Percentiles rank a stretch among this genome's conserved stretches.
These are phyloP conservation scores for Montipora capitata DNA, from an alignment of 92 coral and sea anemone genomes.

Conservation along the genomic window DNA sequence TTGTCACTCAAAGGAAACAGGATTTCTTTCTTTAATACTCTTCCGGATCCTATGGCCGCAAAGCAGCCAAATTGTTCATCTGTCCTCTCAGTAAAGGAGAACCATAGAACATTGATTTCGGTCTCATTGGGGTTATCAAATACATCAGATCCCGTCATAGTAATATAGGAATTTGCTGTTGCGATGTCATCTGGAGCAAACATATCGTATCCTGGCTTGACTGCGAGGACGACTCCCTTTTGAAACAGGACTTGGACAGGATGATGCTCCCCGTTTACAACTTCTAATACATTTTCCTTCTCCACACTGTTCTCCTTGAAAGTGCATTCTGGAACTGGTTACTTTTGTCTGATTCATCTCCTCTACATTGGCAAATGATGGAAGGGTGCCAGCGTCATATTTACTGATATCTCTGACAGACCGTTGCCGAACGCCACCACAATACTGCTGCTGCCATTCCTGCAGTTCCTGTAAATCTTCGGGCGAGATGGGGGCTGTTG, in stretches of 20 bases:
- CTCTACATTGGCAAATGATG: slow-evolving; percentile 8
- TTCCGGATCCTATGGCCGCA: no score
- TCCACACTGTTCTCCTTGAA: slow-evolving; percentile 16
- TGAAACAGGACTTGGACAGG: slow-evolving; percentile 1
- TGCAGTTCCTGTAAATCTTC: slow-evolving; percentile 10
- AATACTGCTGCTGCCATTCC: slow-evolving; percentile 20
- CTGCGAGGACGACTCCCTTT: background rate
- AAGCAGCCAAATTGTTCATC: background rate
- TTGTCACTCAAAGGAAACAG: no score
- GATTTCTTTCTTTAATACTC: no score
- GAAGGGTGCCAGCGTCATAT: slow-evolving; percentile 6
- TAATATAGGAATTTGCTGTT: no score
- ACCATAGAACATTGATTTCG: background rate
- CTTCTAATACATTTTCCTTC: background rate
- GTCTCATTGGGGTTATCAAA: background rate
- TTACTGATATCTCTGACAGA: slow-evolving; percentile 6
- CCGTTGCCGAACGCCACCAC: slow-evolving; percentile 13
- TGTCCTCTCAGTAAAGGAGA: background rate
- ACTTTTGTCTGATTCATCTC: background rate
- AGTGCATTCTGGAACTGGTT: background rate
- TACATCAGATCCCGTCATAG: no score
- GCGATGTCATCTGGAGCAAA: no score
- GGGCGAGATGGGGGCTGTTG: background rate
- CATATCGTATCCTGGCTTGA: slow-evolving; percentile 10
- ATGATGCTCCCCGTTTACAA: background rate